A percentile compares a stretch with the other conserved stretches of the same genome.
phyloP scores from a whole-genome alignment of 2,797 vertebrate species.

The Acomys russatus region DNA sequence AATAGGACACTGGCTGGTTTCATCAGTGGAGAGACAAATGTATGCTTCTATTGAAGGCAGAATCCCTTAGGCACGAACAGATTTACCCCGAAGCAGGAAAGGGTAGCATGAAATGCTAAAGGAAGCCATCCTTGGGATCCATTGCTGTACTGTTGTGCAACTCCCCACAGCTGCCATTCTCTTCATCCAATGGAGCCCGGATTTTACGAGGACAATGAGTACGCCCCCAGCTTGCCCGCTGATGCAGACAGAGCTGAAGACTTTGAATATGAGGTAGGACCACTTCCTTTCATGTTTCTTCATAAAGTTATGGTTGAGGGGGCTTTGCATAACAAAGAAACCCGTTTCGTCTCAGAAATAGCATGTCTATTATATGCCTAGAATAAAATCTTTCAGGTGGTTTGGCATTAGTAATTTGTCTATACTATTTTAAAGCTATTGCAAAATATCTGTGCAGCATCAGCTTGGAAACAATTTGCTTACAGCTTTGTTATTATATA shows the following conservation, averaged over 20 bases:
- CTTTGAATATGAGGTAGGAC: constrained; percentile 97
- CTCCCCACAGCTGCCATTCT: constrained; percentile 95
- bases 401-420: not conserved
- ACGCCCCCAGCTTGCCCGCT: constrained; percentile 93
- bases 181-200: constrained; percentile 96
- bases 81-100: constrained; percentile 72
- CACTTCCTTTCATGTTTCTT: constrained; percentile 68
- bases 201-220: constrained; percentile 96
- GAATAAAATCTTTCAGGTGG: not conserved
- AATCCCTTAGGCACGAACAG: not conserved
- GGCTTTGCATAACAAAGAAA: constrained; percentile 24
- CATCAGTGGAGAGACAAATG: constrained; percentile 61
- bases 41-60: constrained; percentile 57
- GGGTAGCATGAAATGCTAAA: constrained; percentile 63
- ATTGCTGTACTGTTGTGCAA: constrained; percentile 82
- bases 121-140: constrained; percentile 81
- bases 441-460: constrained; percentile 28
- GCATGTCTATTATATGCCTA: not conserved
- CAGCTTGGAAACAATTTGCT: constrained; percentile 40
- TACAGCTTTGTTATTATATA: not conserved
- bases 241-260: constrained; percentile 96
- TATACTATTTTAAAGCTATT: not conserved
- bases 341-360: not conserved
- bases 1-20: constrained; percentile 55
- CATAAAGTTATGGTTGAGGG: constrained; percentile 42